Conservation (phyloP, 2,888 invertebrate species). For the Caenorhabditis sp. region DNA sequence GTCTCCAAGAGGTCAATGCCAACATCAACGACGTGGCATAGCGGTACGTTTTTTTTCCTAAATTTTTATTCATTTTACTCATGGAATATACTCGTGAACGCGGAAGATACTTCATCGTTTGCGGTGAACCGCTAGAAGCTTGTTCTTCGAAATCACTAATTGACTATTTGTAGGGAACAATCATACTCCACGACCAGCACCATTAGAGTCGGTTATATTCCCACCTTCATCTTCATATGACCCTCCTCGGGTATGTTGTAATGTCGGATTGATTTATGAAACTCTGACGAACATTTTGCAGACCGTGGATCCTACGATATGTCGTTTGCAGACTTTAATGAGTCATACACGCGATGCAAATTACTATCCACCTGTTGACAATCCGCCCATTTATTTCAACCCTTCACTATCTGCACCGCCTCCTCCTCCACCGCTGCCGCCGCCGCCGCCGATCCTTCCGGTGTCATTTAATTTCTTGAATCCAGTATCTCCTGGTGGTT, state of each 20-base stretch:
- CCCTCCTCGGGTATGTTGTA: neutral
- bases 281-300: conserved; percentile 2
- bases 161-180: too few relatives aligned
- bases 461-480: neutral
- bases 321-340: conserved; percentile 29
- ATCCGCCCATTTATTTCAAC: neutral
- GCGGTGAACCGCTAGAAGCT: conserved; percentile 5
- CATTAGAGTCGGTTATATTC: conserved; percentile 27
- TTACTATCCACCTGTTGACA: neutral
- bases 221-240: neutral
- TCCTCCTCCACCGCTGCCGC: conserved; percentile 12
- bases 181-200: conserved; percentile 15
- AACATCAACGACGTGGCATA: conserved; percentile 30
- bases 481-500: neutral
- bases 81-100: conserved; percentile 7
- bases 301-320: conserved; percentile 11
- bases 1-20: neutral
- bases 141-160: neutral
- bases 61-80: neutral
- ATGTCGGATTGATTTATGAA: neutral
- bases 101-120: conserved; percentile 32
- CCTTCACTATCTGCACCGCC: conserved; percentile 7
- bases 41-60: conserved; percentile 2
- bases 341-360: neutral
- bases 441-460: neutral